These are phyloP conservation scores for Kryptopterus vitreolus DNA, from an alignment of 2,797 vertebrate species.

Conservation along the genomic window DNA sequence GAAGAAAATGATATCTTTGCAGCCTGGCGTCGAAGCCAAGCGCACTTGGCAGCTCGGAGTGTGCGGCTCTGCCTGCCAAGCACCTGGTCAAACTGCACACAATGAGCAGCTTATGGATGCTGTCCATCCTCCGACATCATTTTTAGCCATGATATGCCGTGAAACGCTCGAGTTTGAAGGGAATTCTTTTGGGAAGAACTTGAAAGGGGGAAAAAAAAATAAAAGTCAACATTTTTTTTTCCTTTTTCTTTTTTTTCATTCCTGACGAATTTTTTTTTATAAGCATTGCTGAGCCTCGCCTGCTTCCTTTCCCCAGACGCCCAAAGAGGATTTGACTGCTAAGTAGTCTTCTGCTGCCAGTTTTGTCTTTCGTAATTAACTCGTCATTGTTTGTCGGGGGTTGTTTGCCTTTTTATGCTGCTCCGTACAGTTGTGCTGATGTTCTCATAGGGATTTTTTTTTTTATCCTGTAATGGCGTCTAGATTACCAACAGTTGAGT, in stretches of 20 bases:
- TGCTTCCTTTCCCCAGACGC: slow-evolving; percentile 52
- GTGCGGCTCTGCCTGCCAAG: slow-evolving; percentile 70
- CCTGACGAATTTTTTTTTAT: slow-evolving; percentile 43
- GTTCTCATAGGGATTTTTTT: slow-evolving; percentile 31
- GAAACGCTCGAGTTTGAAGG: slow-evolving; percentile 64
- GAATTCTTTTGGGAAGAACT: slow-evolving; percentile 67
- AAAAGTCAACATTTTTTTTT: slow-evolving; percentile 57
- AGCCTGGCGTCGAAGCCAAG: slow-evolving; percentile 69
- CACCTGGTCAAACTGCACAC: slow-evolving; percentile 81
- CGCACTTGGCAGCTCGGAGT: slow-evolving; percentile 70
- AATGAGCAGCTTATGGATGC: slow-evolving; percentile 77
- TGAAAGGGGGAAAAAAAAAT: slow-evolving; percentile 64
- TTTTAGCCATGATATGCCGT: slow-evolving; percentile 67
- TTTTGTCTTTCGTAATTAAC: slow-evolving; percentile 59
- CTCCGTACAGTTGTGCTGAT: slow-evolving; percentile 36
- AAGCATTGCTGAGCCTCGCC: slow-evolving; percentile 47
- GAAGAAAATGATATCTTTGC: slow-evolving; percentile 70
- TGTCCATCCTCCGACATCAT: slow-evolving; percentile 69
- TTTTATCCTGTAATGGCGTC: slow-evolving; percentile 34
- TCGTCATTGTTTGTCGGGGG: slow-evolving; percentile 56
- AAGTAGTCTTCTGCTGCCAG: slow-evolving; percentile 52
- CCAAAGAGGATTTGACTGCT: slow-evolving; percentile 56
- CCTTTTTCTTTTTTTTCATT: not conserved
- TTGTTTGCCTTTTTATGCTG: slow-evolving; percentile 34
- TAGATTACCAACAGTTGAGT: slow-evolving; percentile 16